A percentile compares a stretch with the other conserved stretches of the same genome.
These are phyloP conservation scores for Cryptocephalus primarius DNA, from an alignment of 2,888 invertebrate genomes.

Conservation along the genomic window DNA sequence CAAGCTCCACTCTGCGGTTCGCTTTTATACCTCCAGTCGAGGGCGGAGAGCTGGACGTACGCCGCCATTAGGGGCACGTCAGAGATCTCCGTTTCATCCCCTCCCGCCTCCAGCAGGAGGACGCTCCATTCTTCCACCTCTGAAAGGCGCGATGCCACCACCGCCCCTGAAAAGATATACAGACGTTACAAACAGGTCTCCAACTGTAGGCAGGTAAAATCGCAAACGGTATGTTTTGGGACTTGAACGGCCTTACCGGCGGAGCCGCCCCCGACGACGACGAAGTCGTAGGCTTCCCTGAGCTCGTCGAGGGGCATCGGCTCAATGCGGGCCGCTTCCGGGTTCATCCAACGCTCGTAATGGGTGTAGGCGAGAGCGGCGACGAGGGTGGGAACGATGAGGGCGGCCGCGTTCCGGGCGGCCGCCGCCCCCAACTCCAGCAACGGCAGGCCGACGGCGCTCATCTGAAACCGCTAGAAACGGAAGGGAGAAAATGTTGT, in stretches of 20 bases:
- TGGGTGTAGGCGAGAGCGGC: slow-evolving; percentile 81
- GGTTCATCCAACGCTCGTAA: slow-evolving; percentile 66
- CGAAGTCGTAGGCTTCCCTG: slow-evolving; percentile 67
- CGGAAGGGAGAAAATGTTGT: neutral
- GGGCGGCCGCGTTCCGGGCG: slow-evolving; percentile 63
- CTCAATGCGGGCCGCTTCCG: slow-evolving; percentile 68
- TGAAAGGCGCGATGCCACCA: slow-evolving; percentile 71
- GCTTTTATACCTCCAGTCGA: slow-evolving; percentile 90
- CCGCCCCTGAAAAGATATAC: slow-evolving; percentile 50
- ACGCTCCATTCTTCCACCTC: slow-evolving; percentile 73
- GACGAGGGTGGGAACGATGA: slow-evolving; percentile 65
- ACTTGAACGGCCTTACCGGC: slow-evolving; percentile 61
- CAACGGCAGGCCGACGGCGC: slow-evolving; percentile 55
- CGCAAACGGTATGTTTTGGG: no score
- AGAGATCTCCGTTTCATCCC: slow-evolving; percentile 83
- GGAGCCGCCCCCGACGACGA: slow-evolving; percentile 77
- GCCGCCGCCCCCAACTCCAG: slow-evolving; percentile 58
- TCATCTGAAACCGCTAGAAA: slow-evolving; percentile 40
- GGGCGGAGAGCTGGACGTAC: slow-evolving; percentile 72
- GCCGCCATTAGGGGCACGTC: slow-evolving; percentile 82
- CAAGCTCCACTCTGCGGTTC: slow-evolving; percentile 77
- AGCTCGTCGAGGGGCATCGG: slow-evolving; percentile 56
- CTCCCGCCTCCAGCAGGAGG: slow-evolving; percentile 74
- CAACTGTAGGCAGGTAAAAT: slow-evolving; percentile 5
- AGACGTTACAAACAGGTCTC: neutral